Evolutionary conservation across 2,113 vertebrate genomes (phyloP).

Genomic region (Ellobius talpinus): DNA sequence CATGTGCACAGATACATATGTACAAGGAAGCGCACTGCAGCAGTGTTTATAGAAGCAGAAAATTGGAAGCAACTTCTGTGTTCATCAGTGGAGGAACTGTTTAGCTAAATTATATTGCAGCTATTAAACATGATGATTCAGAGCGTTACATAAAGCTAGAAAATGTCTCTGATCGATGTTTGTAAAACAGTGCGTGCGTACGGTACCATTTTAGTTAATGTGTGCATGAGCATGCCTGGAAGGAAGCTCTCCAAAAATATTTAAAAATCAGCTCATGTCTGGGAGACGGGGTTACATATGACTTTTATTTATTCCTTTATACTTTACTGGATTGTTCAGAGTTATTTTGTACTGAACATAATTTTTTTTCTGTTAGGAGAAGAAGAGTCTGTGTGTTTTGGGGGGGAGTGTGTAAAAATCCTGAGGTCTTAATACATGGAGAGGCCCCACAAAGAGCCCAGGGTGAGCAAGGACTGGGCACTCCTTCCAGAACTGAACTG

Average conservation of each 20-base stretch:
- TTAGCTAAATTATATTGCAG: conserved; percentile 59
- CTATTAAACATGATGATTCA: conserved; percentile 67
- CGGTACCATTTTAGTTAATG: background rate
- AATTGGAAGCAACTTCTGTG: conserved; percentile 67
- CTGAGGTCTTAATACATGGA: background rate
- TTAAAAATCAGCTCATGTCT: conserved; percentile 7
- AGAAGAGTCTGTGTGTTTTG: background rate
- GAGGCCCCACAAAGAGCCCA: background rate
- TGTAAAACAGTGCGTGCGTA: conserved; percentile 5
- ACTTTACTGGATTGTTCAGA: background rate
- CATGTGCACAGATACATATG: conserved; percentile 30
- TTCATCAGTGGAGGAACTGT: conserved; percentile 58
- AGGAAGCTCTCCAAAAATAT: background rate
- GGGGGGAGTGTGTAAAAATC: background rate
- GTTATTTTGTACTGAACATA: conserved; percentile 11
- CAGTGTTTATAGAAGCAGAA: conserved; percentile 71
- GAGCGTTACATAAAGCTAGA: conserved; percentile 51
- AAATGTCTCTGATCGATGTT: conserved; percentile 36
- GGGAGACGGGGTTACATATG: background rate
- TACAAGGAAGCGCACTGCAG: background rate
- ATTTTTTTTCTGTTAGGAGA: background rate
- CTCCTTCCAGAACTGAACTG: background rate
- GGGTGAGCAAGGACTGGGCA: background rate
- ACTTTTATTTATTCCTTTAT: conserved; percentile 11
- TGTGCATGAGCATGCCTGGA: background rate